phyloP scores from a whole-genome alignment of 2,888 invertebrate genomes.

The Diloba caeruleocephala region DNA sequence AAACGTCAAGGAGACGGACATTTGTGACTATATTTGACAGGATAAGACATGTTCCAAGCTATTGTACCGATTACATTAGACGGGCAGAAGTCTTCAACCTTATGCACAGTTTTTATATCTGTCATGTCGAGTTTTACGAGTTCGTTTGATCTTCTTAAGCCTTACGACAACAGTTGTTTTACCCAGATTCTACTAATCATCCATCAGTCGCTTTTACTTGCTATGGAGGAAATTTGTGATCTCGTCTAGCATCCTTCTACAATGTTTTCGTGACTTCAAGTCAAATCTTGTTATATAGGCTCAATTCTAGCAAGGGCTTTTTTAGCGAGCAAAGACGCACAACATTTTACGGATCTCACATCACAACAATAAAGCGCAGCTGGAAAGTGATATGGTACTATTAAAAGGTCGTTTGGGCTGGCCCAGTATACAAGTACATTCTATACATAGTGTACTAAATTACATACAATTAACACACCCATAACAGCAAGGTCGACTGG shows the following conservation, averaged over 20 bases:
- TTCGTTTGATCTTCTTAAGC: too few species aligned
- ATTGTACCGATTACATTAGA: constrained; percentile 1
- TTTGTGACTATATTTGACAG: constrained; percentile 19
- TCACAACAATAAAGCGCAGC: constrained; percentile 17
- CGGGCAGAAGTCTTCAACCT: too few species aligned
- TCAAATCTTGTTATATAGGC: too few species aligned
- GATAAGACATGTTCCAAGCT: constrained; percentile 11
- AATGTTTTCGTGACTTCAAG: too few species aligned
- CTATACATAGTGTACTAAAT: constrained; percentile 44
- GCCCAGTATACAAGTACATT: constrained; percentile 26
- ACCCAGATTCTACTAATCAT: too few species aligned
- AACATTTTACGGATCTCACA: not conserved
- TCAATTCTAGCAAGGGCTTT: too few species aligned
- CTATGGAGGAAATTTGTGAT: too few species aligned
- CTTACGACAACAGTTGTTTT: too few species aligned
- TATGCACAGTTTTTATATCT: too few species aligned
- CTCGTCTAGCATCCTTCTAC: not conserved
- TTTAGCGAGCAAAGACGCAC: too few species aligned
- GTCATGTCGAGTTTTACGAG: too few species aligned
- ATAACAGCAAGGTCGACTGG: constrained; percentile 62
- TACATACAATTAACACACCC: constrained; percentile 57
- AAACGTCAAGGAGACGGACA: constrained; percentile 24
- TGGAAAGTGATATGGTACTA: constrained; percentile 42
- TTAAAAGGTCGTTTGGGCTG: constrained; percentile 39
- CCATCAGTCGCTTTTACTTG: too few species aligned